Conservation (phyloP, 2,113 vertebrate genomes). For the Nyctibius bracteatus region DNA sequence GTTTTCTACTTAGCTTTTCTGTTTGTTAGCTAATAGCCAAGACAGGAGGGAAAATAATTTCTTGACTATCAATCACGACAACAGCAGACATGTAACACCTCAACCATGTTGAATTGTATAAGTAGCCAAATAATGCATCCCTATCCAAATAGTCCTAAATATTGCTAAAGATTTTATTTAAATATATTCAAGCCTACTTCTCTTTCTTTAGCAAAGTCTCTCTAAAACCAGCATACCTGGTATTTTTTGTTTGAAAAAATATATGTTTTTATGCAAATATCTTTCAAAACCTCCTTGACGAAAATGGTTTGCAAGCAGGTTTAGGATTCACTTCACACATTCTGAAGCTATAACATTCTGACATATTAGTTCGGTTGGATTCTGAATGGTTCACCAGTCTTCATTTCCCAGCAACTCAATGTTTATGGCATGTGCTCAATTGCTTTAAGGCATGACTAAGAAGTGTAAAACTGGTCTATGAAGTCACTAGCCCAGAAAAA, state of each 20-base stretch:
- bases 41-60: background rate
- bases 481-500: slow-evolving; percentile 63
- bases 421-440: slow-evolving; percentile 70
- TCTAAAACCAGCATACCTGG: background rate
- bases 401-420: slow-evolving; percentile 59
- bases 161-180: background rate
- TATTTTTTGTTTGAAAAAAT: slow-evolving; percentile 41
- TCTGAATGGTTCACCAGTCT: slow-evolving; percentile 62
- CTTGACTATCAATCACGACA: background rate
- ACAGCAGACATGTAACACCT: background rate
- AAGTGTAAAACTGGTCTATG: slow-evolving; percentile 65
- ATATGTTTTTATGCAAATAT: slow-evolving; percentile 45
- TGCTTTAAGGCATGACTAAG: slow-evolving; percentile 75
- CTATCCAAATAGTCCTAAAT: background rate
- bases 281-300: slow-evolving; percentile 17
- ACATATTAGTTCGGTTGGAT: slow-evolving; percentile 60
- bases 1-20: background rate
- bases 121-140: background rate
- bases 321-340: slow-evolving; percentile 66
- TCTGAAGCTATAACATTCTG: slow-evolving; percentile 34
- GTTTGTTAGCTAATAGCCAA: background rate
- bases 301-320: slow-evolving; percentile 26
- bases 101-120: background rate
- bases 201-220: background rate
- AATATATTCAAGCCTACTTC: background rate